Evolutionary conservation across 2,888 invertebrate genomes (phyloP).

Genomic region (Amphipoea lucens): DNA sequence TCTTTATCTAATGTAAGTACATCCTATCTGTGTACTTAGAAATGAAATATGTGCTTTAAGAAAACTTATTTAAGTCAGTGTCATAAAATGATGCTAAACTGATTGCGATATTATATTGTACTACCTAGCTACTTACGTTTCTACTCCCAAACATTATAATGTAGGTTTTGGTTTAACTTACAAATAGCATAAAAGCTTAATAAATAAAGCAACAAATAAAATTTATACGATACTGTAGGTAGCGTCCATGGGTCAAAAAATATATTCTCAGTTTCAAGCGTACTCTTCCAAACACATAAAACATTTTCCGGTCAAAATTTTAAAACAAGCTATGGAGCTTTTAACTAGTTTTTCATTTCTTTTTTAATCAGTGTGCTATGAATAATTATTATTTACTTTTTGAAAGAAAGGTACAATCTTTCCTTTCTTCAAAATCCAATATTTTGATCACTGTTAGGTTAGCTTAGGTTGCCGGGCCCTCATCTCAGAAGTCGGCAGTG

Average conservation of each 20-base stretch:
- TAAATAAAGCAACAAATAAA: neutral
- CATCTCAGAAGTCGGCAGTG: too few relatives aligned
- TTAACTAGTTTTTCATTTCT: neutral
- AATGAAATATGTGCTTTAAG: conserved; percentile 50
- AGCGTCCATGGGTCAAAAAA: neutral
- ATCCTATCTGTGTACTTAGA: conserved; percentile 63
- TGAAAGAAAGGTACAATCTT: neutral
- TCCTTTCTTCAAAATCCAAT: neutral
- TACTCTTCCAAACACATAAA: neutral
- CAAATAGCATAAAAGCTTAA: neutral
- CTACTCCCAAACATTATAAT: neutral
- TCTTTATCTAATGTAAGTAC: conserved; percentile 71
- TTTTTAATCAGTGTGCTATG: neutral
- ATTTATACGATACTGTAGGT: neutral
- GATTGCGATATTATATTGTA: neutral
- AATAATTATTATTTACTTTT: conserved; percentile 1
- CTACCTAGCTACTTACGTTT: neutral
- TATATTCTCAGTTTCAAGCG: neutral
- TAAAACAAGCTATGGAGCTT: neutral
- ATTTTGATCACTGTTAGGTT: too few relatives aligned
- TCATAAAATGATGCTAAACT: neutral
- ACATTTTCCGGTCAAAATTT: neutral
- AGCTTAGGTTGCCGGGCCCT: too few relatives aligned
- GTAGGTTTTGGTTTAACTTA: neutral
- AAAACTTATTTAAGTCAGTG: conserved; percentile 20